Conservation (phyloP, 2,888 invertebrate genomes). For the Thelaira solivaga region DNA sequence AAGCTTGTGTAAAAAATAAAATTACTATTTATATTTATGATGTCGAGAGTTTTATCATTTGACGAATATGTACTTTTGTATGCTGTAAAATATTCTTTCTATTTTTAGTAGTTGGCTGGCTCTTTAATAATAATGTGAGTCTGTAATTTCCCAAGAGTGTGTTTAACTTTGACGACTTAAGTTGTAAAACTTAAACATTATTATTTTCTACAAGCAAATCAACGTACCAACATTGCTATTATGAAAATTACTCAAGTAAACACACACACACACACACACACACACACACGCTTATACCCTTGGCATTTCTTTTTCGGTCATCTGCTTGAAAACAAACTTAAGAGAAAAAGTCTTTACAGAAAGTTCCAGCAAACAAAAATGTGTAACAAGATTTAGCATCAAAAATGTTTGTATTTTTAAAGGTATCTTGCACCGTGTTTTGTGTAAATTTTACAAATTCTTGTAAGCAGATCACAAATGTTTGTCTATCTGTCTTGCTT, state of each 20-base stretch:
- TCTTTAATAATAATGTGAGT: conserved; percentile 70
- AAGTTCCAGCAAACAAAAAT: conserved; percentile 32
- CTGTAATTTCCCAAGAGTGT: conserved; percentile 76
- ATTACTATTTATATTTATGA: neutral
- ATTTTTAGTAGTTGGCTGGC: conserved; percentile 44
- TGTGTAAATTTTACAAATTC: conserved; percentile 34
- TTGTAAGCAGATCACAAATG: conserved; percentile 41
- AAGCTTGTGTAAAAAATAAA: neutral
- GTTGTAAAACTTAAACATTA: conserved; percentile 77
- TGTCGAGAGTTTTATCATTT: conserved; percentile 21
- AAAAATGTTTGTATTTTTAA: neutral
- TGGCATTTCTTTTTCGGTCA: conserved; percentile 27
- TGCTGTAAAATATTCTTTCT: conserved; percentile 10
- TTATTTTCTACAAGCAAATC: conserved; percentile 69
- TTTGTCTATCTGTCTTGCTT: too few relatives aligned
- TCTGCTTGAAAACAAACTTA: conserved; percentile 20
- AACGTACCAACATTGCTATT: conserved; percentile 24
- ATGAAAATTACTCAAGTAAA: conserved; percentile 25
- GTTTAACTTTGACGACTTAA: conserved; percentile 77
- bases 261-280: neutral
- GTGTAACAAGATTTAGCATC: neutral
- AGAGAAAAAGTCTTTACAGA: conserved; percentile 8
- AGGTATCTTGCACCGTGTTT: conserved; percentile 10
- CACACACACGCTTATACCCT: neutral
- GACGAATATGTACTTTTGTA: neutral